Base-by-base conservation (phyloP, 2,113 vertebrate genomes). In the Zosterops pallidus region DNA sequence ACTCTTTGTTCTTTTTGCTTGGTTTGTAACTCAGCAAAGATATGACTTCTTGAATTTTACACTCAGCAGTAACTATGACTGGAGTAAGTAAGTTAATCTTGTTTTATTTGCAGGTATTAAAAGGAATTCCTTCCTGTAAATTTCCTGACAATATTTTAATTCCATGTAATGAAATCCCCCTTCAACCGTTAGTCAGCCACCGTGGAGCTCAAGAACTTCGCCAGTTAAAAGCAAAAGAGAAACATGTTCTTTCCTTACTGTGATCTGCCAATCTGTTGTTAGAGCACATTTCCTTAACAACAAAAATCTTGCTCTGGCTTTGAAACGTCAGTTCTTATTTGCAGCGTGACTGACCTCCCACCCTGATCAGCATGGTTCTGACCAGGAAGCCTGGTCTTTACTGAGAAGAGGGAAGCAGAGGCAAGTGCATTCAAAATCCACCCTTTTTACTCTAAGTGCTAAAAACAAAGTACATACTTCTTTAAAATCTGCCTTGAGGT, bases 221-320 rank as follows among this genome's bases (percentile, higher is more conserved):
- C 24, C 37, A 39, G 67, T 77, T 70, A 33, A 75, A 60, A 74
- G 15, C 26, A 46, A 67, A 47, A 75, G 19, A 68, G 90, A 86
- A 75, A 9, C 21, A 10, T 50, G 44, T 89, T 76, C n/a, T 71
- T 93, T 86, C 76, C 80, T 71, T 64, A 60, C 26, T 92, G 86
- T 13, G 2, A 29, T 95, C 70, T 93, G 88, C 82, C 85, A 44
- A 76, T 90, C 63, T 0, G n/a, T 91, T 83, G 68, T 94, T 89
- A 71, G 65, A 86, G 77, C 60, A 56, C 78, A 59, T 93, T 94
- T 95, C 82, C 90, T 90, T 91, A 95, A 88, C 82, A 79, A 85
- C 91, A 94, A 47, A 65, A 86, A 47, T 85, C 64, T 85, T 79
- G 20, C 74, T 86, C 24, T 59, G 85, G 26, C 78, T 91, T 86